Evolutionary conservation across 2,888 invertebrate species (phyloP), one percentile per base, ranked within the genome.

Genomic region (Ochropacha duplaris): DNA sequence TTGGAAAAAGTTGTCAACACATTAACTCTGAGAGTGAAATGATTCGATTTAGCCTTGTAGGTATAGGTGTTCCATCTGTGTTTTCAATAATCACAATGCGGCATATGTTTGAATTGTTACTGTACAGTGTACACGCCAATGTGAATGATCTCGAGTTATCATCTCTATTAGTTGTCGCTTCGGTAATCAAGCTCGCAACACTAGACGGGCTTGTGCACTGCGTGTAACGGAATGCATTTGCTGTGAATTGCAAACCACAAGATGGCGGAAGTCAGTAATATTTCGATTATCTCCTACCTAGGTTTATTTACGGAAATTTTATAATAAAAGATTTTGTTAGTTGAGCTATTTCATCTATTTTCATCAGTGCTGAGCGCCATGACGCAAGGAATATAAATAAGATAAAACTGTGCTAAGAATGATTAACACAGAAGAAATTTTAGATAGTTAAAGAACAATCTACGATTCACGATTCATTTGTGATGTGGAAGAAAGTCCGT

Each of bases 401-500:
- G 50, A 22, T 24, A 14, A 50, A 50, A 14, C 6, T 22, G 26
- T n/a, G 50, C 2, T n/a, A 12, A 24, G 50, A 16, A 55, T 44
- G 44, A 44, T 44, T 44, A 44, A 44, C n/a, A 44, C 14, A 36
- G 19, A 44, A 59, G 68, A 71, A 71, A 68, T 68, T 71, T 76
- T 70, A 58, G 65, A 68, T 61, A 58, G 61, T 54, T 59, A 59
- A 61, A 61, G 71, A 67, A 73, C 70, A 76, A 74, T 68, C 62
- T 50, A 65, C 66, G 58, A 67, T 64, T 67, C 66, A 68, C 62
- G 64, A 71, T 71, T 78, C 78, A 79, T 83, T 84, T 78, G 78
- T 74, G 78, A 76, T 78, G 79, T 74, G 76, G 81, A 88, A 81
- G 90, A 90, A 90, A 90, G 88, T 86, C 69, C 56, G 74, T 81